phyloP scores from a whole-genome alignment of 2,113 vertebrate species.

The Hymenochirus boettgeri region DNA sequence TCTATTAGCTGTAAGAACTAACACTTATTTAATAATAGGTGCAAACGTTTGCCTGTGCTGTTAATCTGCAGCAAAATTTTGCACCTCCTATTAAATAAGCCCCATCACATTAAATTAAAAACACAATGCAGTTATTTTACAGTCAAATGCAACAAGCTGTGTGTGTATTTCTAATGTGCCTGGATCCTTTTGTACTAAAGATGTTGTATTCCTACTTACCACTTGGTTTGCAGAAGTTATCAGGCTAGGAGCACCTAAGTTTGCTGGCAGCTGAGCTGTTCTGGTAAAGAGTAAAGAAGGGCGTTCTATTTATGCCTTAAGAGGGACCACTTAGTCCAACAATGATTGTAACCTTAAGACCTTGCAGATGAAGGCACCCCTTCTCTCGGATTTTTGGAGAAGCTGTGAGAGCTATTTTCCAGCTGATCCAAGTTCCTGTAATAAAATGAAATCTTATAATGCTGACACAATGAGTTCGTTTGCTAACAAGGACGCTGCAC shows the following conservation, averaged over 20 bases:
- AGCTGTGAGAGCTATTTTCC: constrained; percentile 28
- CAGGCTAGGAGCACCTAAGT: constrained; percentile 59
- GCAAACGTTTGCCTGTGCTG: too few species aligned
- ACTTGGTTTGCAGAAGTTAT: constrained; percentile 46
- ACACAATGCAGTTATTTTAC: too few species aligned
- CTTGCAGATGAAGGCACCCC: constrained; percentile 53
- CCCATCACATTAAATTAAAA: too few species aligned
- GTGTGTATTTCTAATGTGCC: too few species aligned
- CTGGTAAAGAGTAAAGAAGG: constrained; percentile 66
- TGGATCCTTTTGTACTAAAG: too few species aligned
- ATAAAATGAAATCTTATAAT: constrained; percentile 37
- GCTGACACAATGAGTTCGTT: constrained; percentile 47
- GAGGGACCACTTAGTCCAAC: constrained; percentile 59
- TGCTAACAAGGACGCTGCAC: constrained; percentile 12
- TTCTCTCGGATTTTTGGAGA: constrained; percentile 44
- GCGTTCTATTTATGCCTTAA: constrained; percentile 74
- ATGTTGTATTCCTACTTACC: constrained; percentile 54
- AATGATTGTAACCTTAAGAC: constrained; percentile 61
- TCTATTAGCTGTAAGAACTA: too few species aligned
- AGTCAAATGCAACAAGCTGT: too few species aligned
- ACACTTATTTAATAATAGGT: too few species aligned
- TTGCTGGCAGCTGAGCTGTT: constrained; percentile 70
- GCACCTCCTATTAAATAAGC: too few species aligned
- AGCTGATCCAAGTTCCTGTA: constrained; percentile 44
- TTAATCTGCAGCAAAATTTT: too few species aligned